Base-by-base conservation (phyloP, 2,113 vertebrate genomes). In the Nothoprocta perdicaria region DNA sequence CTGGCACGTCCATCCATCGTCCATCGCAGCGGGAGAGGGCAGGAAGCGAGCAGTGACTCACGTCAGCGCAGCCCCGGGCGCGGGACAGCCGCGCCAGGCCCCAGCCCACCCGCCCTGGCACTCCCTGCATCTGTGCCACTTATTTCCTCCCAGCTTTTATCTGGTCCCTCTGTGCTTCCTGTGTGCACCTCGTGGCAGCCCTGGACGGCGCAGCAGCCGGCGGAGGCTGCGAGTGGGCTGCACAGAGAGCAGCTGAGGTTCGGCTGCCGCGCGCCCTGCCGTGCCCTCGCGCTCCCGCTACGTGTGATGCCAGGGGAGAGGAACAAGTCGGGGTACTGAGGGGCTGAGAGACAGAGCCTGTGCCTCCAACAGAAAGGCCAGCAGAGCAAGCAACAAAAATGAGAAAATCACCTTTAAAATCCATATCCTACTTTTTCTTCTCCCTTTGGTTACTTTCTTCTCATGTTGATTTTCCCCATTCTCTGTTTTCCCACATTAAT, bases 131-230 rank as follows among this genome's bases (percentile, higher is more conserved):
- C 94, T 93, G 91, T 4, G 29, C 66, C 62, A 26, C 66, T 94
- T 58, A 24, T 52, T 96, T 95, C 94, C 96, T 92, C 91, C 92
- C 82, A 31, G 82, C 93, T 96, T 96, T 95, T 96, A 93, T 95
- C 96, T 96, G 81, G 92, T 94, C 94, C 88, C 53, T 87, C 72
- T 95, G 72, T 40, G 75, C 72, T 96, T 95, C 95, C 94, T 96
- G 87, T 84, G 80, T 78, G 86, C 79, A 91, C 80, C 92, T 91
- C 74, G 11, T 0, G 3, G 76, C 48, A n/a, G 21, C 63, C 2
- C 0, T 38, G 75, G 63, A 84, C 40, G 27, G 84, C 76, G 9
- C 23, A 23, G 86, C 29, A 46, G 46, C 35, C 22, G 60, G 78
- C 84, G 66, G 15, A 23, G 7, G 3, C 61, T 84, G 38, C 3